These are phyloP conservation scores for Drosophila melanocephala DNA, from an alignment of 2,888 invertebrate genomes.

Conservation along the genomic window DNA sequence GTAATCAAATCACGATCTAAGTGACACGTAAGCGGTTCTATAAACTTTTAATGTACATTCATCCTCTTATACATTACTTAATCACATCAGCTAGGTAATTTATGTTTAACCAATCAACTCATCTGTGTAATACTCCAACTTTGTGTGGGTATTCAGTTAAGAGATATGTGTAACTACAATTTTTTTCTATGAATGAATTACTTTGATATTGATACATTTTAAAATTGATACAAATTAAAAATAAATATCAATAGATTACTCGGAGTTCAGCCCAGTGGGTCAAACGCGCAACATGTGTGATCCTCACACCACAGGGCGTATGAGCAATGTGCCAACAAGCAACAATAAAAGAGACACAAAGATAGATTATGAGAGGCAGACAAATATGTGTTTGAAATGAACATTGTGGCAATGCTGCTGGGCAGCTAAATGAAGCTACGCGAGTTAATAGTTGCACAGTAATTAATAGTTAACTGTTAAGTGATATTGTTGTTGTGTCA, in stretches of 20 bases:
- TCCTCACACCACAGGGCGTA: conserved; percentile 62
- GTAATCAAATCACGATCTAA: background rate
- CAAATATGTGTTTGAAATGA: conserved; percentile 4
- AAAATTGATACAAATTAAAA: conserved; percentile 6
- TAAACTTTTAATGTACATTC: background rate
- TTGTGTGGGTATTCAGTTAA: background rate
- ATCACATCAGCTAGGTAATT: background rate
- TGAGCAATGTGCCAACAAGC: conserved; percentile 59
- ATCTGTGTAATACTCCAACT: background rate
- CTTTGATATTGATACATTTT: no score
- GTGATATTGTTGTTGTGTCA: conserved; percentile 45
- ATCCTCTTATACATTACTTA: background rate
- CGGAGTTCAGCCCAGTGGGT: conserved; percentile 47
- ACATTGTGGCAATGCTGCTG: conserved; percentile 7
- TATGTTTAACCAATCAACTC: conserved; percentile 4
- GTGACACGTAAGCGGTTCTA: background rate
- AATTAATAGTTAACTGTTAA: conserved; percentile 76
- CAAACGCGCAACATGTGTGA: conserved; percentile 41
- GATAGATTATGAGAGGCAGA: background rate
- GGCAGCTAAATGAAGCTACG: conserved; percentile 38
- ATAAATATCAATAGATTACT: background rate
- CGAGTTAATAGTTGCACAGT: conserved; percentile 58
- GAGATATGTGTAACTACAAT: background rate
- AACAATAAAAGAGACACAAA: conserved; percentile 25
- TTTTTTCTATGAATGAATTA: conserved; percentile 4